Evolutionary conservation across 2,888 invertebrate species (phyloP).

Genomic region (Caprella mutica): DNA sequence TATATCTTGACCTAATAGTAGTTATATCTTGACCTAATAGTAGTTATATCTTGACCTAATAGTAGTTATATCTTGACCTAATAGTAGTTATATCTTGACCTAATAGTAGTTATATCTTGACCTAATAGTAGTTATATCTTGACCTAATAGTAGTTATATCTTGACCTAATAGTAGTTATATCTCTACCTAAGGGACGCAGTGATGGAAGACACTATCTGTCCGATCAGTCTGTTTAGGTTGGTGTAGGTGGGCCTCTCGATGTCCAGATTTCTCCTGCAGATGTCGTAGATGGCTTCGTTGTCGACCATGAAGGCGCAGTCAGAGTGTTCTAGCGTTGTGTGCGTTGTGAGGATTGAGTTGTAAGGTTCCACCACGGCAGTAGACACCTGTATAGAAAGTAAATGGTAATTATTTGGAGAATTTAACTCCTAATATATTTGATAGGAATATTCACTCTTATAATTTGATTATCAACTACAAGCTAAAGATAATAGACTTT

Average conservation of each 20-base stretch:
- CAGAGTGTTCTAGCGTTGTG: conserved; percentile 57
- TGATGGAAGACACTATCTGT: conserved; percentile 45
- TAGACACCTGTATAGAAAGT: conserved; percentile 39
- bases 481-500: too few relatives aligned
- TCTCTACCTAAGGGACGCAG: conserved; percentile 43
- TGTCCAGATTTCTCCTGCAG: conserved; percentile 58
- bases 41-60: too few relatives aligned
- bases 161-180: too few relatives aligned
- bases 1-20: too few relatives aligned
- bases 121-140: too few relatives aligned
- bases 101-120: too few relatives aligned
- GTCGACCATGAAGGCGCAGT: conserved; percentile 61
- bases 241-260: conserved; percentile 68
- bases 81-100: too few relatives aligned
- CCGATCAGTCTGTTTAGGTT: conserved; percentile 57
- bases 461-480: too few relatives aligned
- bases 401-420: neutral
- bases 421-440: neutral
- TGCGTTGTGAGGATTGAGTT: conserved; percentile 85
- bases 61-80: too few relatives aligned
- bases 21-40: too few relatives aligned
- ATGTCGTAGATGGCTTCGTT: conserved; percentile 52
- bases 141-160: too few relatives aligned
- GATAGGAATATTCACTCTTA: too few relatives aligned
- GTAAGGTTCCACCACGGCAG: conserved; percentile 88